Evolutionary conservation across 2,797 vertebrate species (phyloP).

Genomic region (Thunnus albacares): DNA sequence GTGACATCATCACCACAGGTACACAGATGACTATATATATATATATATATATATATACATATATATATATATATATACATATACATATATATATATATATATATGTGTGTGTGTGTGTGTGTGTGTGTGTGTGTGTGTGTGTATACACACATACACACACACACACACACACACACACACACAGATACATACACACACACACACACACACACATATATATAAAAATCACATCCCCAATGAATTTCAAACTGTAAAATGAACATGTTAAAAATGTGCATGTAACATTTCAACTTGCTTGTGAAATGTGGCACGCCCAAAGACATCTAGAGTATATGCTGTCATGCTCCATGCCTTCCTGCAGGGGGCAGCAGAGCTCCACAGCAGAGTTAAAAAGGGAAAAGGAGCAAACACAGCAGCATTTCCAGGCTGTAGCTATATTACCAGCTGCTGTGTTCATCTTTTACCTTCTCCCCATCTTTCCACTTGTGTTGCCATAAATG

Average conservation of each 20-base stretch:
- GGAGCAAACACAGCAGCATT: not conserved
- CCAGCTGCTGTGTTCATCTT: constrained; percentile 5
- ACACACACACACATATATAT: too few species aligned
- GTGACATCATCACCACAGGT: not conserved
- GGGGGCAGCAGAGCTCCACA: constrained; percentile 42
- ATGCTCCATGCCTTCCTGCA: constrained; percentile 22
- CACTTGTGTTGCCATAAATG: not conserved
- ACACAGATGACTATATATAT: not conserved
- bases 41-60: too few species aligned
- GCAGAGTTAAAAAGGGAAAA: not conserved
- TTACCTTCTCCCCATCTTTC: not conserved
- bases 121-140: too few species aligned
- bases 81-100: too few species aligned
- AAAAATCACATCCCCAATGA: too few species aligned
- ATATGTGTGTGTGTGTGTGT: too few species aligned
- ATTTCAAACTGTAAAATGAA: not conserved
- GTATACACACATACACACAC: too few species aligned
- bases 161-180: too few species aligned
- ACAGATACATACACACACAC: too few species aligned
- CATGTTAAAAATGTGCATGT: not conserved
- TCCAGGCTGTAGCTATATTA: not conserved
- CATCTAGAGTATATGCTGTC: not conserved
- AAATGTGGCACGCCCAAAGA: constrained; percentile 6
- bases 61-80: too few species aligned
- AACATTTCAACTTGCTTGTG: constrained; percentile 2